phyloP scores from a whole-genome alignment of 2,113 vertebrate species.

The Pedetes capensis region DNA sequence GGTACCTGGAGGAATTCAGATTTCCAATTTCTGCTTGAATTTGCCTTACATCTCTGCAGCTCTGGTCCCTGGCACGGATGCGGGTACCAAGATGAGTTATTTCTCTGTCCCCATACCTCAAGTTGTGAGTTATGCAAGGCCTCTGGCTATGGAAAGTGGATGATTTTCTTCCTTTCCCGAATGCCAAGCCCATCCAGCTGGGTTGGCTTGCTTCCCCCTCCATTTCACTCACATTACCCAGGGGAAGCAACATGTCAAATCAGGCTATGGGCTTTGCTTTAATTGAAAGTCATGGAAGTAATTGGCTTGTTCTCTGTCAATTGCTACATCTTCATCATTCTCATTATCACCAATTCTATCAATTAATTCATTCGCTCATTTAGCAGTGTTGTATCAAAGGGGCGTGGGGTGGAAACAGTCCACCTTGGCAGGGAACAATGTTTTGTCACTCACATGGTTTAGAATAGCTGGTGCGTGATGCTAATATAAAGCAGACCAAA shows the following conservation, averaged over 20 bases:
- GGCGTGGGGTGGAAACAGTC: not conserved
- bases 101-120: not conserved
- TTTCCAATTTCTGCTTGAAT: not conserved
- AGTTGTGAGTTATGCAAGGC: not conserved
- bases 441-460: slow-evolving; percentile 23
- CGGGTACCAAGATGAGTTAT: not conserved
- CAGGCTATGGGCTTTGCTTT: slow-evolving; percentile 27
- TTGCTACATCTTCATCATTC: not conserved
- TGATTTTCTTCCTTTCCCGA: not conserved
- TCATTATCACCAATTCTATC: not conserved
- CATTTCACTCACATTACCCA: not conserved
- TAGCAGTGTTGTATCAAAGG: not conserved
- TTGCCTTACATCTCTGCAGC: not conserved
- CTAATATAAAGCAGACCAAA: not conserved
- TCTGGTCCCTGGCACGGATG: not conserved
- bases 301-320: slow-evolving; percentile 28
- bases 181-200: not conserved
- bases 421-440: not conserved
- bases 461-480: not conserved
- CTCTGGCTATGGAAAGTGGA: not conserved
- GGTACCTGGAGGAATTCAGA: not conserved
- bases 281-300: slow-evolving; percentile 10
- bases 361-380: not conserved
- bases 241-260: not conserved
- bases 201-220: not conserved